Base-by-base conservation (phyloP, 2,888 invertebrate species). In the Scaptomyza caliginosa region DNA sequence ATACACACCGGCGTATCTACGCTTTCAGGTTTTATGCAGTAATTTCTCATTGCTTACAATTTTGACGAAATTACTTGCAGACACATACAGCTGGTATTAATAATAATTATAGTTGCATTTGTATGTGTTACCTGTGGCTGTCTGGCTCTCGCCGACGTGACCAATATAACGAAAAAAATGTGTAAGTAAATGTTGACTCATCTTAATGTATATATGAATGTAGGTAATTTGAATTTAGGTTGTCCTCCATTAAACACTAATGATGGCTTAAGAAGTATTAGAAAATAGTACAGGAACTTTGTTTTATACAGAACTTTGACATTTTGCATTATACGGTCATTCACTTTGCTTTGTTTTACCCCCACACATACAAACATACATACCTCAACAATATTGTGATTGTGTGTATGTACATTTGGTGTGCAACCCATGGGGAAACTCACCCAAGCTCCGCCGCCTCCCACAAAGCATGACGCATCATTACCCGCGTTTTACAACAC, bases 1-100 rank as follows among this genome's bases (percentile, higher is more conserved):
- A 46, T 34, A 39, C 45, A 32, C 56, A 26, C 34, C 39, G 48
- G 54, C 50, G 49, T 50, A 49, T 30, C 30, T 57, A 39, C 30
- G 42, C 59, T 63, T 64, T 77, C 67, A 21, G 55, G 71, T 70
- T 74, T 48, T 74, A 79, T 79, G 64, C 60, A 67, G 86, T 34
- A 1, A 74, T 82, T 77, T 38, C 54, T 74, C 63, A 86, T 81
- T 81, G 84, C 81, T 86, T 84, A 81, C 80, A 72, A 83, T 67
- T 77, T 83, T 58, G 54, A 63, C 30, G 42, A 50, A 51, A 58
- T 52, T 45, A 56, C 24, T 52, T 30, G 32, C 8, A 57, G 17
- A 60, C 65, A 42, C 40, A 38, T 24, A 43, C 42, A 52, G 42
- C 10, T 36, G 63, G 43, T 58, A 62, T 65, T 46, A 51, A 64